These are phyloP conservation scores for Microhierax caerulescens DNA, from an alignment of 2,797 vertebrate genomes.

Conservation along the genomic window DNA sequence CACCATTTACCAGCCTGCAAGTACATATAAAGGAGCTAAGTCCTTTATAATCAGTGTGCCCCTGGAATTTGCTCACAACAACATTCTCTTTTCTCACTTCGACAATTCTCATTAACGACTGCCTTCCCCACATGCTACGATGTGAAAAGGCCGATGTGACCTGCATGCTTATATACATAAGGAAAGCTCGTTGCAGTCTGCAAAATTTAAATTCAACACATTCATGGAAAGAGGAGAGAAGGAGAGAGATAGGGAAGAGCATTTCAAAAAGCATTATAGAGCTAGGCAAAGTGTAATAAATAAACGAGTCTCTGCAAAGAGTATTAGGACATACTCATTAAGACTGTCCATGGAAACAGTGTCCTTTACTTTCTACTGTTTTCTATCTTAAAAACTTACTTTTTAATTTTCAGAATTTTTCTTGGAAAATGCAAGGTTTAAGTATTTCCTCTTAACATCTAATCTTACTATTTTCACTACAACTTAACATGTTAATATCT, in stretches of 20 bases:
- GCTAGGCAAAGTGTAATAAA: neutral
- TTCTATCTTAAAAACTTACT: neutral
- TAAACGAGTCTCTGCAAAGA: neutral
- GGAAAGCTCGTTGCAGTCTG: neutral
- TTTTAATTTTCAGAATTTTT: too few species aligned
- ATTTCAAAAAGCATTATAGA: neutral
- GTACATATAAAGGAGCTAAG: neutral
- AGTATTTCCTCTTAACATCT: neutral
- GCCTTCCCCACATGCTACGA: neutral
- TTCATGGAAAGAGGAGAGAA: neutral
- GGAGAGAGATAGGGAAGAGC: neutral
- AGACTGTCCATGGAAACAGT: neutral
- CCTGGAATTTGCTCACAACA: slow-evolving; percentile 36
- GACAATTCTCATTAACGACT: slow-evolving; percentile 48
- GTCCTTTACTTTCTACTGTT: neutral
- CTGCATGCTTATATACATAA: neutral
- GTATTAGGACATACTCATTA: neutral
- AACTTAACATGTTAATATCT: neutral
- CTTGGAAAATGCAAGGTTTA: too few species aligned
- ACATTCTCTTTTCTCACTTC: slow-evolving; percentile 21
- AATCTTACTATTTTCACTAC: neutral
- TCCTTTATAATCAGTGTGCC: neutral
- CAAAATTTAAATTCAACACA: neutral
- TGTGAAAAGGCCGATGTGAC: neutral
- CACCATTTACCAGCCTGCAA: neutral